Evolutionary conservation across 2,797 vertebrate species (phyloP).

Genomic region (Chiloscyllium punctatum): DNA sequence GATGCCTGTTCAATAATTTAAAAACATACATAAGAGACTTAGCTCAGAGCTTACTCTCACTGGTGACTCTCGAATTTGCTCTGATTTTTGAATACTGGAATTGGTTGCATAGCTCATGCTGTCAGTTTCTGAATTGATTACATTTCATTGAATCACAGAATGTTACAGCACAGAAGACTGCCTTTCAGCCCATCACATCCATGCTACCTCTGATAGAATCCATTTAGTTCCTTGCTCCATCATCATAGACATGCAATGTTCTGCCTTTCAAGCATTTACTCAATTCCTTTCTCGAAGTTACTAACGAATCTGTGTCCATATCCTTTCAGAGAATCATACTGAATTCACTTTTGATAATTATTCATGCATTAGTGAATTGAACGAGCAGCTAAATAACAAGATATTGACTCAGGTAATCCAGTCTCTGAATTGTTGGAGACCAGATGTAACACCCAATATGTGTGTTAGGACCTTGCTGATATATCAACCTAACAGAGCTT

Average conservation of each 20-base stretch:
- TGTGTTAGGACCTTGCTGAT: too few species aligned
- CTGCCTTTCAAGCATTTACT: not conserved
- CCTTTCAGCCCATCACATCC: not conserved
- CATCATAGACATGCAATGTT: not conserved
- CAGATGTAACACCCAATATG: too few species aligned
- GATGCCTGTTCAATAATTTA: not conserved
- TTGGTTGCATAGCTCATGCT: not conserved
- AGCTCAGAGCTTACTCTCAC: not conserved
- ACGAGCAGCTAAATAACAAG: not conserved
- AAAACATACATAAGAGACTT: not conserved
- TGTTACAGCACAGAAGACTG: not conserved
- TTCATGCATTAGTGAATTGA: not conserved
- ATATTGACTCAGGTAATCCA: not conserved
- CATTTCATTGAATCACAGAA: not conserved
- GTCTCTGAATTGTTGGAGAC: too few species aligned
- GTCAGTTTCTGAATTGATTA: not conserved
- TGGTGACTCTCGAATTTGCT: not conserved
- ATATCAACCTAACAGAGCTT: too few species aligned
- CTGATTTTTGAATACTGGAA: not conserved
- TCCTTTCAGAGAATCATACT: too few species aligned
- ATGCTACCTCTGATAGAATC: not conserved
- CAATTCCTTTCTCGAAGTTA: not conserved
- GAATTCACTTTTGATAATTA: not conserved
- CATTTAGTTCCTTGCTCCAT: not conserved
- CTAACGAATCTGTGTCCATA: not conserved